These are phyloP conservation scores for Hemibates koningsi DNA, from an alignment of 2,113 vertebrate species.

Conservation along the genomic window DNA sequence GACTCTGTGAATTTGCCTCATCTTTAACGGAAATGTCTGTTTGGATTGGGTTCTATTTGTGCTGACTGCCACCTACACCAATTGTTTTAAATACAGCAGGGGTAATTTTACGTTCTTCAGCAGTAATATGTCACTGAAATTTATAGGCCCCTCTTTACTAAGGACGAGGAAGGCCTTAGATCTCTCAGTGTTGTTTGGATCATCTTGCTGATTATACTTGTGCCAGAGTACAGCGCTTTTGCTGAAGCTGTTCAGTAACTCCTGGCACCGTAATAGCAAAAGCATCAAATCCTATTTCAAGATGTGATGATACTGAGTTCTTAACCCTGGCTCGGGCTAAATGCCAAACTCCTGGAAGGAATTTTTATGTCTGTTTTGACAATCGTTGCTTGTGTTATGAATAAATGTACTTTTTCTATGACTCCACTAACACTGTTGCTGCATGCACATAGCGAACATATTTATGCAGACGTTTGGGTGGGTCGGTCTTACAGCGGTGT, in stretches of 20 bases:
- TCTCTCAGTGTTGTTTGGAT: neutral
- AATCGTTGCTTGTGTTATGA: neutral
- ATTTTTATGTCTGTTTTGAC: neutral
- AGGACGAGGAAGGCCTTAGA: neutral
- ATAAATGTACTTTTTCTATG: neutral
- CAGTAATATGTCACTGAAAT: neutral
- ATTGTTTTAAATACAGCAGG: neutral
- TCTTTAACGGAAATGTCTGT: neutral
- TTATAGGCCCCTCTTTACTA: neutral
- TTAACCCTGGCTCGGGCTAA: neutral
- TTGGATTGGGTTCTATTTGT: neutral
- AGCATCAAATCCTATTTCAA: conserved; percentile 11
- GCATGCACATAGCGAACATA: neutral
- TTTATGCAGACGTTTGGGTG: neutral
- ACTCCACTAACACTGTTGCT: neutral
- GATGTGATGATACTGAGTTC: neutral
- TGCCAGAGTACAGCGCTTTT: neutral
- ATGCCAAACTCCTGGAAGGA: neutral
- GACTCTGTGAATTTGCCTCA: neutral
- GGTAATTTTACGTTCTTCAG: neutral
- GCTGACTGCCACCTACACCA: neutral
- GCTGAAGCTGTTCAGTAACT: neutral
- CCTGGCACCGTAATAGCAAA: neutral
- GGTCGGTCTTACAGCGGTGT: neutral
- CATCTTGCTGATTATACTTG: neutral